These are phyloP conservation scores for Pteromalus puparum DNA, from an alignment of 1,140 invertebrate genomes.

Conservation along the genomic window DNA sequence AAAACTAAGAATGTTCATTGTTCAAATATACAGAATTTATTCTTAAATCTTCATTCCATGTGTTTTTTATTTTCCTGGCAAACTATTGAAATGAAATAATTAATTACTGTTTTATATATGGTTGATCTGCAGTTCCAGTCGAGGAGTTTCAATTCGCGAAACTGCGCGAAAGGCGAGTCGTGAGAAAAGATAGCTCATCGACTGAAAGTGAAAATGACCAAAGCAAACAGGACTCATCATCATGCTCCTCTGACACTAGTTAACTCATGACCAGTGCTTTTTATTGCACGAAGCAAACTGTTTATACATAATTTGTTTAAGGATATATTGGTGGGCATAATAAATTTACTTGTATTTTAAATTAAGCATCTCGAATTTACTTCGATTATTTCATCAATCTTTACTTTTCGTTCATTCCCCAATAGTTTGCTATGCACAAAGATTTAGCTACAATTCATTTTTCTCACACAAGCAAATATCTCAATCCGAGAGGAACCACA, in stretches of 20 bases:
- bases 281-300: background rate
- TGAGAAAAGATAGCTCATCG: slow-evolving; percentile 75
- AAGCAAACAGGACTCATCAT: slow-evolving; percentile 74
- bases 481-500: no score
- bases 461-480: no score
- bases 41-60: background rate
- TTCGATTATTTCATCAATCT: slow-evolving; percentile 6
- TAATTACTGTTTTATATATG: slow-evolving; percentile 55
- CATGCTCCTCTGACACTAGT: slow-evolving; percentile 74
- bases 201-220: slow-evolving; percentile 76
- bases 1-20: slow-evolving; percentile 1
- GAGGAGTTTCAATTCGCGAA: slow-evolving; percentile 72
- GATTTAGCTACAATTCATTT: background rate
- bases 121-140: slow-evolving; percentile 71
- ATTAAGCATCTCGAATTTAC: slow-evolving; percentile 1
- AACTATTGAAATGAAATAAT: slow-evolving; percentile 47
- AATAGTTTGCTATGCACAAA: background rate
- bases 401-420: background rate
- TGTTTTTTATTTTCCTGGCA: slow-evolving; percentile 21
- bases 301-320: slow-evolving; percentile 33
- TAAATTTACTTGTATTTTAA: slow-evolving; percentile 42
- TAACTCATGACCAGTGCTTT: slow-evolving; percentile 52
- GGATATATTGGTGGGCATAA: background rate
- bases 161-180: slow-evolving; percentile 70
- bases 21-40: slow-evolving; percentile 20